Percentiles rank a stretch among this genome's conserved stretches.
phyloP scores from a whole-genome alignment of 1,140 invertebrate genomes.

The Drosophila jambulina region DNA sequence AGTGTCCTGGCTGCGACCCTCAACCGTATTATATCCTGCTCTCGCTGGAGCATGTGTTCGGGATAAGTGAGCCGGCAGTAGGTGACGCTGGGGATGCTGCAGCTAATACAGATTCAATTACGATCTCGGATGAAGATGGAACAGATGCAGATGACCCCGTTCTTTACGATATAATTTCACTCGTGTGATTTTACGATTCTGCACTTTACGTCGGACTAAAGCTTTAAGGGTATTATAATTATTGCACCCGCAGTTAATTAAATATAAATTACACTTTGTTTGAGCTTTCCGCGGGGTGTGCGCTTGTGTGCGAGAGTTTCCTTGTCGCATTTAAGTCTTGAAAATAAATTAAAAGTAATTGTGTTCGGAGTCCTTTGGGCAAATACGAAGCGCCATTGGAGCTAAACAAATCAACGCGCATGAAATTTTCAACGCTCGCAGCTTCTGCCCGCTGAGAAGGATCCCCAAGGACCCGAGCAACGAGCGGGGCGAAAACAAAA shows the following conservation, averaged over 20 bases:
- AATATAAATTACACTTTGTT: slow-evolving; percentile 63
- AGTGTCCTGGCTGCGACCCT: slow-evolving; percentile 64
- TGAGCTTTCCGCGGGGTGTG: slow-evolving; percentile 1
- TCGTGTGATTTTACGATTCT: slow-evolving; percentile 8
- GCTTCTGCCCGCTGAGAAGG: slow-evolving; percentile 12
- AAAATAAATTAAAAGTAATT: slow-evolving; percentile 76
- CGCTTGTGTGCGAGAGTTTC: slow-evolving; percentile 34
- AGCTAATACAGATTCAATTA: slow-evolving; percentile 77
- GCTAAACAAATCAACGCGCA: slow-evolving; percentile 72
- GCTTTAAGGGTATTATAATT: slow-evolving; percentile 40
- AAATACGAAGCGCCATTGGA: slow-evolving; percentile 48
- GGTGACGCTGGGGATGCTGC: slow-evolving; percentile 12
- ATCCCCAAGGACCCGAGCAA: slow-evolving; percentile 42
- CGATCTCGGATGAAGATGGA: slow-evolving; percentile 20
- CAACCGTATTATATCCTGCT: slow-evolving; percentile 75
- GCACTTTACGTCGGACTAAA: slow-evolving; percentile 12
- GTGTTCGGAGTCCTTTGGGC: slow-evolving; percentile 19
- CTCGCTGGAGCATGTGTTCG: slow-evolving; percentile 21
- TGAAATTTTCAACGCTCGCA: slow-evolving; percentile 61
- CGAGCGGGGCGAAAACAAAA: slow-evolving; percentile 36
- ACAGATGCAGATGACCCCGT: slow-evolving; percentile 34
- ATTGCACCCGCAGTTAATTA: slow-evolving; percentile 54
- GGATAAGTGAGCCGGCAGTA: slow-evolving; percentile 25
- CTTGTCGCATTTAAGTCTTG: slow-evolving; percentile 27
- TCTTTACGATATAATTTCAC: slow-evolving; percentile 22